Evolutionary conservation across 2,888 invertebrate species (phyloP).

Genomic region (Neoitamus cyanurus): DNA sequence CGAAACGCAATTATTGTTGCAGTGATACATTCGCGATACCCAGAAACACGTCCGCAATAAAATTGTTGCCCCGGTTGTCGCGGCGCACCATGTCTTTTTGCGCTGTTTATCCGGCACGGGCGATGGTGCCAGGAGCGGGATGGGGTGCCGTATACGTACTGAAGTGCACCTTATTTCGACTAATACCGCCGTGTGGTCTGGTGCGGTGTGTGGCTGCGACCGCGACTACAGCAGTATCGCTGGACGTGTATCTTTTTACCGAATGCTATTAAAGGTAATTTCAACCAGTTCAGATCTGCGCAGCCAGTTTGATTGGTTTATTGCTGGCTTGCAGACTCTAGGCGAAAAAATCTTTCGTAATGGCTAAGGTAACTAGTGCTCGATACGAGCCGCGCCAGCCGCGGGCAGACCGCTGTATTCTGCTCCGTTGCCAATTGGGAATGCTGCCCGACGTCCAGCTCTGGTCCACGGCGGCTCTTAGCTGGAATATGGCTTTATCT

Average conservation of each 20-base stretch:
- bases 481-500: constrained; percentile 11
- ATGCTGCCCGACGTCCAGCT: neutral
- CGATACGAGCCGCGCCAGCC: neutral
- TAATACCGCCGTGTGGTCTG: neutral
- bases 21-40: constrained; percentile 6
- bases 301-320: constrained; percentile 36
- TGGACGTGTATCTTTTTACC: constrained; percentile 12
- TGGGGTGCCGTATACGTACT: neutral
- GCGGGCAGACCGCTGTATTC: neutral
- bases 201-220: neutral
- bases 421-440: neutral
- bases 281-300: constrained; percentile 26
- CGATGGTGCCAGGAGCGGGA: neutral
- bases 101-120: neutral
- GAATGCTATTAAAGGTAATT: constrained; percentile 37
- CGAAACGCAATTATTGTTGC: constrained; percentile 24
- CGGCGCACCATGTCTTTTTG: neutral
- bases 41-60: constrained; percentile 9
- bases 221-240: neutral
- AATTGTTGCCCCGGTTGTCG: constrained; percentile 18
- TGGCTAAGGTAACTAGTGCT: neutral
- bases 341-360: constrained; percentile 37
- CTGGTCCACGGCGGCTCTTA: neutral
- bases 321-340: constrained; percentile 21
- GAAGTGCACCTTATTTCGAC: neutral